A percentile compares a stretch with the other conserved stretches of the same genome.
These are phyloP conservation scores for Leptopilina boulardi DNA, from an alignment of 1,140 invertebrate genomes.

Conservation along the genomic window DNA sequence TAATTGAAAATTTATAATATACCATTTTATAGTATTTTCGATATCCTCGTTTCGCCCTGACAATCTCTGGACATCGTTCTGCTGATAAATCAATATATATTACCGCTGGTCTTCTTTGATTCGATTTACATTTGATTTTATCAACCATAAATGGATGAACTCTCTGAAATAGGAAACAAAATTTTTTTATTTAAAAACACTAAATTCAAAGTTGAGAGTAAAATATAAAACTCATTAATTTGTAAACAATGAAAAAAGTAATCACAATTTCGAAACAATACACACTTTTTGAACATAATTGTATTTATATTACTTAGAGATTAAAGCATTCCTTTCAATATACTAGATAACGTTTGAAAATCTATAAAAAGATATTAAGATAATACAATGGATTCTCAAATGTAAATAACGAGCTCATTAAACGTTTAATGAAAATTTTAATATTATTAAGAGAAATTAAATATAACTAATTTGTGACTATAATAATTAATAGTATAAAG, in stretches of 20 bases:
- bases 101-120: constrained; percentile 72
- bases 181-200: constrained; percentile 22
- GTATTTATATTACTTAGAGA: not conserved
- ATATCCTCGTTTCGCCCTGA: constrained; percentile 66
- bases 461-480: too few species aligned
- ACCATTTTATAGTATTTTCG: constrained; percentile 70
- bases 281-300: not conserved
- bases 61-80: constrained; percentile 66
- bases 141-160: constrained; percentile 72
- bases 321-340: not conserved
- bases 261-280: not conserved
- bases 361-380: constrained; percentile 15
- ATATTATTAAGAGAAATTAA: not conserved
- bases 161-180: constrained; percentile 61
- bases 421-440: not conserved
- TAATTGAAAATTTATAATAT: constrained; percentile 37
- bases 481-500: not conserved
- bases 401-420: not conserved
- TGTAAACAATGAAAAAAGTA: too few species aligned
- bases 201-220: not conserved
- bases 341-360: not conserved
- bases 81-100: constrained; percentile 69
- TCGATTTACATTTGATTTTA: constrained; percentile 73
- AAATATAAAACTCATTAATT: too few species aligned
- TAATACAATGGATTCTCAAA: not conserved